These are phyloP conservation scores for Zalophus californianus DNA, from an alignment of 2,797 vertebrate genomes.

Conservation along the genomic window DNA sequence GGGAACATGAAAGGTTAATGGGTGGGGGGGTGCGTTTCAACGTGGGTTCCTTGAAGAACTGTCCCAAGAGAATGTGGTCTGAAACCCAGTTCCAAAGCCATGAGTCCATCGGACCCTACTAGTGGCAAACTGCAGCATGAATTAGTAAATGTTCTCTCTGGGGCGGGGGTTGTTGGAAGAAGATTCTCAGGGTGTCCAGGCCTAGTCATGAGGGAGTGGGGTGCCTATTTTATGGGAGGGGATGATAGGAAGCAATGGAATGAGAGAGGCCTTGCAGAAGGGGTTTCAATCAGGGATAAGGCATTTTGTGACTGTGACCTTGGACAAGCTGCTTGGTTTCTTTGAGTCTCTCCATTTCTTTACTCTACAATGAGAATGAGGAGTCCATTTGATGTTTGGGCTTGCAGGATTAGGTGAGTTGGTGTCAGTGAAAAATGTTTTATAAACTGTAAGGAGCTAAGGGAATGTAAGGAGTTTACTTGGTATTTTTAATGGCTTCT, in stretches of 20 bases:
- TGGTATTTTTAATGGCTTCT: neutral
- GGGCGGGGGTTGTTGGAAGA: neutral
- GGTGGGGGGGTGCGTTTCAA: neutral
- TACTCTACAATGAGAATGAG: neutral
- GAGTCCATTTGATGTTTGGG: neutral
- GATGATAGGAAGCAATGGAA: neutral
- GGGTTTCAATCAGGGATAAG: neutral
- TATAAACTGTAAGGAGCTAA: neutral
- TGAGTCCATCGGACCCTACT: neutral
- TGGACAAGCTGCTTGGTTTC: neutral
- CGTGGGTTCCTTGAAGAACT: neutral
- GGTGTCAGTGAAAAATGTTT: neutral
- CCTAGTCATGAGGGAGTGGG: too few species aligned
- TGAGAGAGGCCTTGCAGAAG: neutral
- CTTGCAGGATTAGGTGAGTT: constrained; percentile 18
- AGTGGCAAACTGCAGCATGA: neutral
- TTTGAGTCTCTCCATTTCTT: constrained; percentile 4
- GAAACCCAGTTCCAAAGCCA: neutral
- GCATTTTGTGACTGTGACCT: neutral
- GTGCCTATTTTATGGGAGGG: neutral
- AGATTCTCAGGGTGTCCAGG: neutral
- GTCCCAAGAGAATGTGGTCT: neutral
- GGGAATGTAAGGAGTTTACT: neutral
- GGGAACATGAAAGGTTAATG: neutral
- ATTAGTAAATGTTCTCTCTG: neutral